Percentiles rank a stretch among this genome's conserved stretches.
These are phyloP conservation scores for Muscicapa striata DNA, from an alignment of 2,797 vertebrate species.

Conservation along the genomic window DNA sequence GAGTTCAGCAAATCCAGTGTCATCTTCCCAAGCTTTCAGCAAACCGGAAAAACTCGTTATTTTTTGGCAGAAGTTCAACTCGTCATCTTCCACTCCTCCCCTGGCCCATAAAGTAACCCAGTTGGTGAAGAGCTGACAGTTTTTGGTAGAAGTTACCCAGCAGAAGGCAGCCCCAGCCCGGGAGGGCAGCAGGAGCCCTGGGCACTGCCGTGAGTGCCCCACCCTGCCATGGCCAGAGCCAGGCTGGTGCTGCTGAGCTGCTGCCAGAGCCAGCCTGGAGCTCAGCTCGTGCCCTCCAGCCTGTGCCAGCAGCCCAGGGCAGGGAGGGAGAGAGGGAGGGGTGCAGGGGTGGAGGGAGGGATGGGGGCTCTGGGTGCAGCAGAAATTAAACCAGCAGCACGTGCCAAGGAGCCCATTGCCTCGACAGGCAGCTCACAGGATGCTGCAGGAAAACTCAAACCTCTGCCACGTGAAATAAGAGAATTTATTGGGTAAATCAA, in stretches of 20 bases:
- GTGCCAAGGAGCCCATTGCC: accelerated
- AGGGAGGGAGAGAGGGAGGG: neutral
- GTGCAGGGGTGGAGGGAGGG: neutral
- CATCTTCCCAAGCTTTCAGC: neutral
- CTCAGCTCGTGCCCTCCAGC: accelerated
- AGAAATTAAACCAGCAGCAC: neutral
- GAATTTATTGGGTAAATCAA: neutral
- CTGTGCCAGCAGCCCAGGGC: neutral
- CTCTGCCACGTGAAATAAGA: neutral
- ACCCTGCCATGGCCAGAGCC: too few relatives aligned
- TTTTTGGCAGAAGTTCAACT: neutral
- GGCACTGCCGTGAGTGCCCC: too few relatives aligned
- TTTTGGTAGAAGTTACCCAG: neutral
- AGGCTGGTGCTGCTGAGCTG: accelerated
- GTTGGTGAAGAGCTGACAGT: neutral
- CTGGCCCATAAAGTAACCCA: neutral
- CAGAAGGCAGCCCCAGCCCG: accelerated
- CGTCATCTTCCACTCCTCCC: neutral
- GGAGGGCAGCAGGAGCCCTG: neutral
- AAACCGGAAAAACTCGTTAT: neutral
- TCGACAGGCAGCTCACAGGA: accelerated
- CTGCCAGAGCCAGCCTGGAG: neutral
- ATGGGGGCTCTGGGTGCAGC: neutral
- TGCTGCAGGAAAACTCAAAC: neutral
- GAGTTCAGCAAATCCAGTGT: neutral